Evolutionary conservation across 2,888 invertebrate species (phyloP).

Genomic region (Heliconius cydno): DNA sequence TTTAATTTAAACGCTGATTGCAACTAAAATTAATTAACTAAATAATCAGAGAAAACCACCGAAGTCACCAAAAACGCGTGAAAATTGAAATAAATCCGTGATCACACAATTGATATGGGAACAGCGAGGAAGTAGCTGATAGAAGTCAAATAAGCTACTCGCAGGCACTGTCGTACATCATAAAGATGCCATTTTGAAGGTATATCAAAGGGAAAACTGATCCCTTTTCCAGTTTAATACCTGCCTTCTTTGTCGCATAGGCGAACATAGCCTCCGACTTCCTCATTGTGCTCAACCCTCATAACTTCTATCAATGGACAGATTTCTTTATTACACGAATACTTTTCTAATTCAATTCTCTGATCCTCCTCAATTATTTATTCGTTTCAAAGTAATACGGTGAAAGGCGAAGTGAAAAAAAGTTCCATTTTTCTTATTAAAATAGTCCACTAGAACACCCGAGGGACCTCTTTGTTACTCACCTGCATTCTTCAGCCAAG

Average conservation of each 20-base stretch:
- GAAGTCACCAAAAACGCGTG: too few species aligned
- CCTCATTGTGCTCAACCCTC: constrained; percentile 71
- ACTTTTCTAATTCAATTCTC: constrained; percentile 79
- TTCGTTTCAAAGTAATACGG: constrained; percentile 78
- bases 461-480: constrained; percentile 73
- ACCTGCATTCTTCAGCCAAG: constrained; percentile 74
- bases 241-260: constrained; percentile 68
- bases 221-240: constrained; percentile 76
- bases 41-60: too few species aligned
- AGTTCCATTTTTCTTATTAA: constrained; percentile 75
- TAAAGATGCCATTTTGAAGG: constrained; percentile 59
- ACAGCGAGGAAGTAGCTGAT: neutral
- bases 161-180: constrained; percentile 1
- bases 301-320: constrained; percentile 74
- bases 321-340: constrained; percentile 77
- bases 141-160: constrained; percentile 26
- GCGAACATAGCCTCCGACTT: constrained; percentile 65
- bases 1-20: too few species aligned
- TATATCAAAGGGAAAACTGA: constrained; percentile 78
- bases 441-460: constrained; percentile 74
- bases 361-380: constrained; percentile 78
- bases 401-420: constrained; percentile 60
- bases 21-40: too few species aligned
- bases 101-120: neutral
- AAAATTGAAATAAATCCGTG: too few species aligned